Percentiles rank a stretch among this genome's conserved stretches.
phyloP scores from a whole-genome alignment of 2,113 vertebrate genomes.

The Corythaeola cristata region DNA sequence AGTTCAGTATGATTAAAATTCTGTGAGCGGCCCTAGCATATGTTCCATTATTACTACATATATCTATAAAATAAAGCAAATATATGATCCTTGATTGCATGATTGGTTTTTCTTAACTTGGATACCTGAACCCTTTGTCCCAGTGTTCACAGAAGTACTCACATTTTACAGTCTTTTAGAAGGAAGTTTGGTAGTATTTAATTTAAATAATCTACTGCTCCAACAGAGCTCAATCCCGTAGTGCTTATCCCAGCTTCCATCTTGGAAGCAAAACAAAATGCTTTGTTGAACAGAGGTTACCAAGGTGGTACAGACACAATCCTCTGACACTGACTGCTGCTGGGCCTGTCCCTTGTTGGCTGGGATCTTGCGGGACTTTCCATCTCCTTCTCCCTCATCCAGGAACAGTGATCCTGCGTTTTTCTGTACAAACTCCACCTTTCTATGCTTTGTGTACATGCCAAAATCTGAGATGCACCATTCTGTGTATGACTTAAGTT shows the following conservation, averaged over 20 bases:
- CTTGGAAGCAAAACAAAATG: neutral
- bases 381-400: neutral
- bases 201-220: neutral
- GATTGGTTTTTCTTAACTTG: neutral
- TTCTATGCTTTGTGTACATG: neutral
- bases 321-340: neutral
- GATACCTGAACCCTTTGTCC: neutral
- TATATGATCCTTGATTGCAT: neutral
- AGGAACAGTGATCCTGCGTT: neutral
- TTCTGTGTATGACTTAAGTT: neutral
- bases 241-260: neutral
- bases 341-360: neutral
- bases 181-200: neutral
- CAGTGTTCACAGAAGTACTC: neutral
- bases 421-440: neutral
- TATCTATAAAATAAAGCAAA: neutral
- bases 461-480: neutral
- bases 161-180: neutral
- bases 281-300: neutral
- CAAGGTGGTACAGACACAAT: neutral
- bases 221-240: accelerated
- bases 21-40: neutral
- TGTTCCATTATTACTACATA: neutral
- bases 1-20: neutral
- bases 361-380: neutral